phyloP scores from a whole-genome alignment of 2,113 vertebrate genomes.

The Anarhynchus alexandrinus region DNA sequence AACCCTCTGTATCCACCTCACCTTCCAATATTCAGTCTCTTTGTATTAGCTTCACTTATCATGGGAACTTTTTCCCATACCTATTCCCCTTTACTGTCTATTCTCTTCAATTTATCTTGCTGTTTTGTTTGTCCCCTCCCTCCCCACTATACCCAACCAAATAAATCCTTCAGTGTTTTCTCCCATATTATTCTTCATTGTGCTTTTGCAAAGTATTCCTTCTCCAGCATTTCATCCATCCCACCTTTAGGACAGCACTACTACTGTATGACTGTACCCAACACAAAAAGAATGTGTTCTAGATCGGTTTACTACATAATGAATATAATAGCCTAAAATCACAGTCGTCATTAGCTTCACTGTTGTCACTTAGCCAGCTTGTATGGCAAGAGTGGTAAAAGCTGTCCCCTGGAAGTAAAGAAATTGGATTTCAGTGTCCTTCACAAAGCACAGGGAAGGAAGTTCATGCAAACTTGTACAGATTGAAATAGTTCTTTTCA shows the following conservation, averaged over 20 bases:
- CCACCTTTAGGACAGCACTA: background rate
- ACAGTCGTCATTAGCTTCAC: background rate
- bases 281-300: background rate
- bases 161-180: background rate
- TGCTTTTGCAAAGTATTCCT: background rate
- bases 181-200: background rate
- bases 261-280: background rate
- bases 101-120: background rate
- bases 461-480: background rate
- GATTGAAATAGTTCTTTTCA: background rate
- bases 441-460: background rate
- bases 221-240: background rate
- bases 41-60: background rate
- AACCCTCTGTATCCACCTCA: background rate
- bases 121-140: background rate
- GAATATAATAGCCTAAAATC: background rate
- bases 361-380: background rate
- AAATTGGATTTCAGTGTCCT: background rate
- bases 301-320: background rate
- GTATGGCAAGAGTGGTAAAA: background rate
- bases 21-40: background rate
- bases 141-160: background rate
- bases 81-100: background rate
- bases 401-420: background rate
- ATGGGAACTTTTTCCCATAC: background rate